phyloP scores from a whole-genome alignment of 2,113 vertebrate genomes.

The Melospiza georgiana region DNA sequence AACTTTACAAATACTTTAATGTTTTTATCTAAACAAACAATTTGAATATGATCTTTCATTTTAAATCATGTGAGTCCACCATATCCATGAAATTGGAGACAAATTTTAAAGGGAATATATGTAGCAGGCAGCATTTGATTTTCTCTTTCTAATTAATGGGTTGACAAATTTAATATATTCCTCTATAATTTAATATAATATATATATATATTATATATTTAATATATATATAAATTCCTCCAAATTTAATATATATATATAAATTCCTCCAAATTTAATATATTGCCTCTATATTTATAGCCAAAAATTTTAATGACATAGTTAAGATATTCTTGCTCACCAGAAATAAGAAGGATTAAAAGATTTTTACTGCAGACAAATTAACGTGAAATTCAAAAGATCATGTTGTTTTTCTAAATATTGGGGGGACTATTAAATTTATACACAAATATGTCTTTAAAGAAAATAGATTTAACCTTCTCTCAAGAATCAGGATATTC shows the following conservation, averaged over 20 bases:
- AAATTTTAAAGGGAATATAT: neutral
- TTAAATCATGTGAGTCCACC: neutral
- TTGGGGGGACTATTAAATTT: neutral
- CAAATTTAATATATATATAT: neutral
- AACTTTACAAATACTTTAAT: neutral
- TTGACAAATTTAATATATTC: neutral
- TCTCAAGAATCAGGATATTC: neutral
- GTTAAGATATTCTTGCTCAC: neutral
- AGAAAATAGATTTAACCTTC: neutral
- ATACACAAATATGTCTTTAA: neutral
- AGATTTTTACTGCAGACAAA: neutral
- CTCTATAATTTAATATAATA: no score
- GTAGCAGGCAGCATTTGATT: neutral
- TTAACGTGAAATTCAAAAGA: neutral
- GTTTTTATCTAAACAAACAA: neutral
- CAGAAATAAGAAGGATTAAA: neutral
- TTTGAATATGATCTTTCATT: neutral
- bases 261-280: neutral
- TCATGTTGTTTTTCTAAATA: neutral
- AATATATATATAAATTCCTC: no score
- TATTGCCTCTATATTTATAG: neutral
- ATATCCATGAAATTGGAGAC: neutral
- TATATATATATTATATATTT: no score
- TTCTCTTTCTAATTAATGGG: neutral
- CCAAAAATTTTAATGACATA: neutral